Conservation (phyloP, 1,140 invertebrate genomes). For the Chlorops oryzae region DNA sequence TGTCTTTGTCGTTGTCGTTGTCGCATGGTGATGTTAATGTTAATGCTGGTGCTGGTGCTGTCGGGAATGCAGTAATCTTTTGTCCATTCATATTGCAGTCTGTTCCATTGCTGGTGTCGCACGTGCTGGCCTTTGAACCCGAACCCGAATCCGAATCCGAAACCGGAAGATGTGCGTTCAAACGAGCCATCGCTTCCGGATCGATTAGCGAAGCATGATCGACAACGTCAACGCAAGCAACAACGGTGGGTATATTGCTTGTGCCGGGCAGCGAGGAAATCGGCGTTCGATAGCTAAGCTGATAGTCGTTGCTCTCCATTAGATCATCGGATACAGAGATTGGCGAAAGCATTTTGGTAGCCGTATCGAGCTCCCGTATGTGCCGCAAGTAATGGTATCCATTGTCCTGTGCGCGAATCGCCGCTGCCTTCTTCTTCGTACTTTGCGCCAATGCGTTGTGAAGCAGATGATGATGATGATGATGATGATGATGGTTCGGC, state of each 20-base stretch:
- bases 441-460: slow-evolving; percentile 20
- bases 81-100: slow-evolving; percentile 44
- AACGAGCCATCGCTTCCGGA: background rate
- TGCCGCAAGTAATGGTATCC: slow-evolving; percentile 44
- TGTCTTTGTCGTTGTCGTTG: background rate
- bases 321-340: slow-evolving; percentile 28
- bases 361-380: slow-evolving; percentile 45
- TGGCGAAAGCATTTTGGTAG: slow-evolving; percentile 39
- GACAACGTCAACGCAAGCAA: slow-evolving; percentile 29
- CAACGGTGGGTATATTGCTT: background rate
- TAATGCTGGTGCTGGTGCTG: too few relatives aligned
- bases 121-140: slow-evolving; percentile 26
- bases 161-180: background rate
- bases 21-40: background rate
- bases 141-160: background rate
- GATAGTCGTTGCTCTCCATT: slow-evolving; percentile 18
- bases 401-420: slow-evolving; percentile 31
- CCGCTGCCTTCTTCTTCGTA: slow-evolving; percentile 5
- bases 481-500: slow-evolving; percentile 23
- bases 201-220: slow-evolving; percentile 23
- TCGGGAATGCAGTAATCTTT: background rate
- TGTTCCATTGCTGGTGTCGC: slow-evolving; percentile 16
- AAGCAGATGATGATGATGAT: background rate
- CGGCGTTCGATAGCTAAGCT: slow-evolving; percentile 19
- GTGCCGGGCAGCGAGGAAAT: background rate